A percentile compares a stretch with the other conserved stretches of the same genome.
phyloP scores from a whole-genome alignment of 1,140 invertebrate species.

The Bacillus rossius region DNA sequence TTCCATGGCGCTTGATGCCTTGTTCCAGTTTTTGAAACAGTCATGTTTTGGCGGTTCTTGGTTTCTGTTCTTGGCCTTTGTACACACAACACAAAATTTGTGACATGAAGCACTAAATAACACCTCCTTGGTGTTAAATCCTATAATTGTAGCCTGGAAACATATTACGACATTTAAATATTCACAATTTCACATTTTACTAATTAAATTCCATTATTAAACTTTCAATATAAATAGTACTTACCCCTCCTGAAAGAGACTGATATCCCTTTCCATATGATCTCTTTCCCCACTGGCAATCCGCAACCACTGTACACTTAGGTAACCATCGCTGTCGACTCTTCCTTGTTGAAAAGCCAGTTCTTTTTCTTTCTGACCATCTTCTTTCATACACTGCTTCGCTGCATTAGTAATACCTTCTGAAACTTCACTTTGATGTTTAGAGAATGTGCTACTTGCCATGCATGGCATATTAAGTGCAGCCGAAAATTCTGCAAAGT shows the following conservation, averaged over 20 bases:
- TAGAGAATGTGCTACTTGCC: constrained; percentile 2
- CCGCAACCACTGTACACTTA: neutral
- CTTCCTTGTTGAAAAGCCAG: neutral
- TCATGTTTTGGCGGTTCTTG: neutral
- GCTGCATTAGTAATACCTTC: neutral
- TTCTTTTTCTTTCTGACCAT: constrained; percentile 3
- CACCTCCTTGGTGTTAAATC: neutral
- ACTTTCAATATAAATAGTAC: neutral
- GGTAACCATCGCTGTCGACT: constrained; percentile 7
- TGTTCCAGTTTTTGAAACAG: constrained; percentile 7
- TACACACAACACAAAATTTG: neutral
- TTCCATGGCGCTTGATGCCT: constrained; percentile 6
- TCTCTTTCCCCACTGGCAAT: constrained; percentile 4
- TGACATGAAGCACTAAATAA: neutral
- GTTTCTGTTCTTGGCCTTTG: neutral
- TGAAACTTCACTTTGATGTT: neutral
- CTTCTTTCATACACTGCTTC: constrained; percentile 2
- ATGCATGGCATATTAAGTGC: constrained; percentile 9
- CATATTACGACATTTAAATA: neutral
- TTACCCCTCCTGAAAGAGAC: constrained; percentile 11
- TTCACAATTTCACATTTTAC: neutral
- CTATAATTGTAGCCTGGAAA: neutral
- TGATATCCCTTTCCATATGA: constrained; percentile 7
- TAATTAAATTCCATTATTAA: neutral
- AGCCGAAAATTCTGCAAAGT: neutral